Evolutionary conservation across 2,888 invertebrate species (phyloP), one percentile per base, ranked within the genome.

Genomic region (Trilocha varians): DNA sequence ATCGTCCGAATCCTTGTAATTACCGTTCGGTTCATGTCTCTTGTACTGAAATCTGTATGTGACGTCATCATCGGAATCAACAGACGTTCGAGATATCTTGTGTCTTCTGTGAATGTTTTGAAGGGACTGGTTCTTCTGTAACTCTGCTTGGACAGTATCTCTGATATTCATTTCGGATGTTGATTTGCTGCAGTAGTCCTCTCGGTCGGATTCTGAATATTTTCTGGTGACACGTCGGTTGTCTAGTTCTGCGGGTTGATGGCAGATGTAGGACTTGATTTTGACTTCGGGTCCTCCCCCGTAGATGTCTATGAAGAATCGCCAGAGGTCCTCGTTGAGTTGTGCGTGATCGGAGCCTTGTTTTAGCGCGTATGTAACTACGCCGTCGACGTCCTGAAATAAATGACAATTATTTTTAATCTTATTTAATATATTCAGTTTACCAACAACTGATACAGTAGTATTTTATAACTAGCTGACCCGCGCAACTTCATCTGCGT

Each of bases 281-380:
- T 57, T 64, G n/a, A 96, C 87, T 64, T 94, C 95, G 0, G 97
- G 97, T 0, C 97, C 97, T 1, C 97, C 97, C 8, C 95, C 94
- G 68, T 98, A 98, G 40, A 93, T 94, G 46, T 88, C 88, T 40
- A 90, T 88, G 68, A 98, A 92, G 79, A 96, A 97, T 51, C 90
- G 88, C 97, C 97, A 98, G 43, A 95, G 87, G 34, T 93, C 92
- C 56, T 93, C 91, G 53, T 94, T 93, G 36, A 97, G 87, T 63
- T 95, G 94, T 1, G 92, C 92, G 69, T 93, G 93, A 54, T 89
- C 88, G 0, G 88, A 88, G 25, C 88, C 88, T 8, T 78, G 78
- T 43, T 85, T 86, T n/a, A 87, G 56, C 2, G 62, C 56, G 62
- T 72, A 71, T 0, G 65, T 64, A 5, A 70, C 75, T 41, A 47